Base-by-base conservation (phyloP, 53 echinoderm and acorn worm species). In the Zoroaster sp. region DNA sequence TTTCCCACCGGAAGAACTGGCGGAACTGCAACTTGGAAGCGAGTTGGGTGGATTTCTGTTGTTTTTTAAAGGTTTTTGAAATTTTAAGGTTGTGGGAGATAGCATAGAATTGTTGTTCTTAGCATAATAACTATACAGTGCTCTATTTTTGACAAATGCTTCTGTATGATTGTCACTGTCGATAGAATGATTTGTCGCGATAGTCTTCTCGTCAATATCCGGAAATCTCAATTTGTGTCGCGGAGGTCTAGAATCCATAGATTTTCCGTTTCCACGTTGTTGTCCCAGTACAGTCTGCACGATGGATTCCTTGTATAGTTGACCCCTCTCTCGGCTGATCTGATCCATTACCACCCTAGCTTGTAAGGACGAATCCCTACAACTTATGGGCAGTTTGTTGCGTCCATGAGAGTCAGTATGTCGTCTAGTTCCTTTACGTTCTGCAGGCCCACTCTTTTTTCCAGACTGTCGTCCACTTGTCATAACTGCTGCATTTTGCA, bases 341-440 rank as follows among this genome's bases (percentile, higher is more conserved):
- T 82, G 82, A 15, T 66, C 82, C 82, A 82, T 82, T 40, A 82
- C 82, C 23, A 82, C 43, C 44, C 82, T 66, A 32, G 82, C 82
- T 43, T 82, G 82, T 31, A 82, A 14, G 2, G 82, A 82, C 2
- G 82, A 67, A 40, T 82, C 82, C 15, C 65, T 13, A 15, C 78
- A 66, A n/a, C 42, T 67, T 3, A 82, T 42, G 0, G 82, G 44
- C 41, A 66, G 2, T 30, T 41, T 31, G 43, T 35, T 5, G 18
- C 3, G 6, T 12, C 55, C 14, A 55, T 47, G 15, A 28, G 7
- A 0, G 63, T 28, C 63, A n/a, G n/a, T n/a, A n/a, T n/a, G n/a
- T n/a, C n/a, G n/a, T 59, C 25, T 59, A 28, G 25, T 11, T 59
- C 23, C 10, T 28, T 59, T n/a, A n/a, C n/a, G 28, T 11, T 59